These are phyloP conservation scores for Syngnathus scovelli DNA, from an alignment of 2,113 vertebrate species.

Conservation along the genomic window DNA sequence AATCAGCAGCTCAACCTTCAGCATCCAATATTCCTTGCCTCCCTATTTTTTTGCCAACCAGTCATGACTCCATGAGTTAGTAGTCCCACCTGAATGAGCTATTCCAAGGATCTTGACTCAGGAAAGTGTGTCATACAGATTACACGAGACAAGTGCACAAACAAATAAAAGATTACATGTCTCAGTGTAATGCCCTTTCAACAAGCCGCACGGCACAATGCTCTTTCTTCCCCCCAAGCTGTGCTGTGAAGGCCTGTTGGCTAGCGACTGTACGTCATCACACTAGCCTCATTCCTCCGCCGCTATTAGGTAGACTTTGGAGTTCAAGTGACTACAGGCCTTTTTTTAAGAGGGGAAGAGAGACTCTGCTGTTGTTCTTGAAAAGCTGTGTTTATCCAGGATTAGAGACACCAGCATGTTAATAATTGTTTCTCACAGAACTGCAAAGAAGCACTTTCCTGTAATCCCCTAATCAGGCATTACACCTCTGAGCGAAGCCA, in stretches of 20 bases:
- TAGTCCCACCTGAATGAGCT: neutral
- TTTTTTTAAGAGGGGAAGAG: slow-evolving; percentile 46
- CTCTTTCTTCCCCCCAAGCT: slow-evolving; percentile 53
- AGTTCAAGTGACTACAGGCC: slow-evolving; percentile 74
- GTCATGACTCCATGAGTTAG: neutral
- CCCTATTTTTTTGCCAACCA: neutral
- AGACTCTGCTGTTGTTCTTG: slow-evolving; percentile 76
- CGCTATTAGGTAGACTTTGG: slow-evolving; percentile 70
- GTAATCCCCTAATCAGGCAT: slow-evolving; percentile 84
- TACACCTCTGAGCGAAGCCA: slow-evolving; percentile 80
- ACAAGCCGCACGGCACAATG: slow-evolving; percentile 63
- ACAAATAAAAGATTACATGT: slow-evolving; percentile 75
- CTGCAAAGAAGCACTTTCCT: slow-evolving; percentile 80
- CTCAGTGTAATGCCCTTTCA: slow-evolving; percentile 72
- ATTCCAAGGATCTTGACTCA: slow-evolving; percentile 21
- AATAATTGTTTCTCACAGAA: slow-evolving; percentile 84
- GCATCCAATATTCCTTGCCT: neutral
- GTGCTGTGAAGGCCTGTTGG: slow-evolving; percentile 57
- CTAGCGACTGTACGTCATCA: slow-evolving; percentile 50
- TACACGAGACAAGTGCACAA: slow-evolving; percentile 68
- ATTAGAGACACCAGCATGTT: slow-evolving; percentile 83
- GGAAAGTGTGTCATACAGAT: slow-evolving; percentile 66
- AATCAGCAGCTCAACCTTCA: neutral
- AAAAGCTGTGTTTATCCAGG: slow-evolving; percentile 83
- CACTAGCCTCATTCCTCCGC: slow-evolving; percentile 58